phyloP scores from a whole-genome alignment of 1,140 invertebrate genomes.

The Tyrophagus putrescentiae region DNA sequence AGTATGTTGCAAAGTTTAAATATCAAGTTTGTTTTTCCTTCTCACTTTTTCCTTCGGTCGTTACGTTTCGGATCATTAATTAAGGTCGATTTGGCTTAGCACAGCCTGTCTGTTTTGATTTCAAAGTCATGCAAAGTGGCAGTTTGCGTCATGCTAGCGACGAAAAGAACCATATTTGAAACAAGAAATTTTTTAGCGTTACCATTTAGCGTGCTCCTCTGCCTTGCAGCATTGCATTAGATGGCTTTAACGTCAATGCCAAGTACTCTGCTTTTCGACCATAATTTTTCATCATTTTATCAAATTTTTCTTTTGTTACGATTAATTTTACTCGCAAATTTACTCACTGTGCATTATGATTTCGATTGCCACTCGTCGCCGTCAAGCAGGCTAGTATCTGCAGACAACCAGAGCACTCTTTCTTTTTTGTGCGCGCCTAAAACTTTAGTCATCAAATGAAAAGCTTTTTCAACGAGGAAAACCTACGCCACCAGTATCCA shows the following conservation, averaged over 20 bases:
- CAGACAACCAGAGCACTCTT: too few species aligned
- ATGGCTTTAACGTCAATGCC: too few species aligned
- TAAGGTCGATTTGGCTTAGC: slow-evolving; percentile 4
- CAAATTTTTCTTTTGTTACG: neutral
- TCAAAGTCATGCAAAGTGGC: neutral
- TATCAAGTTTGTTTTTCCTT: neutral
- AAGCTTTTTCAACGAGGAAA: too few species aligned
- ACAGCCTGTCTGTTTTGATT: too few species aligned
- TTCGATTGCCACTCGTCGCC: slow-evolving; percentile 1
- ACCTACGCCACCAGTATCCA: too few species aligned
- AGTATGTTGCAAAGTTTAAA: neutral
- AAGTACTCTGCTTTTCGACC: neutral
- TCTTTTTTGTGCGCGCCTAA: too few species aligned
- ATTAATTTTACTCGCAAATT: neutral
- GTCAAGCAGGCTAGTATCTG: too few species aligned
- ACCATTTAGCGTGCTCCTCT: neutral
- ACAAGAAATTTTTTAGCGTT: too few species aligned
- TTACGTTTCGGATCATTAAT: slow-evolving; percentile 5
- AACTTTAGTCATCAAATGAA: too few species aligned
- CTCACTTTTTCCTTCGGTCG: neutral
- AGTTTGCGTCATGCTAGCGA: too few species aligned
- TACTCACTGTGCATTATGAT: neutral
- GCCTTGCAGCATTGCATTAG: neutral
- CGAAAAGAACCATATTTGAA: too few species aligned
- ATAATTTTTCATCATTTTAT: slow-evolving; percentile 14